These are phyloP conservation scores for Gulo gulo DNA, from an alignment of 2,113 vertebrate genomes.

Conservation along the genomic window DNA sequence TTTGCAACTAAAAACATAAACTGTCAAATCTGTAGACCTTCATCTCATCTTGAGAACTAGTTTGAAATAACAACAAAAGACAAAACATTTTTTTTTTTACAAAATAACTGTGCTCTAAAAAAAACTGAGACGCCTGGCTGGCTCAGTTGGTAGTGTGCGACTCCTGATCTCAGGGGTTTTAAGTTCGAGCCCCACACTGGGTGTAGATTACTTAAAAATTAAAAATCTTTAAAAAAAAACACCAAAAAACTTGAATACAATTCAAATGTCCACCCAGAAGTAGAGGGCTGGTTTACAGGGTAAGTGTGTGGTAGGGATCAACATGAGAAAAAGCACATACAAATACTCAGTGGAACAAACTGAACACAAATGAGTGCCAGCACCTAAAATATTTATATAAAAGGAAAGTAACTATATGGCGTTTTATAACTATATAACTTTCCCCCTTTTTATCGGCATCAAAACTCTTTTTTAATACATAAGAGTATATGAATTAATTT, in stretches of 20 bases:
- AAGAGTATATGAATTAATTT: neutral
- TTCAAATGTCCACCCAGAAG: neutral
- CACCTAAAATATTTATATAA: neutral
- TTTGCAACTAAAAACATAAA: neutral
- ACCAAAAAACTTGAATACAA: neutral
- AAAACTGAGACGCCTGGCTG: neutral
- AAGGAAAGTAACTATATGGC: neutral
- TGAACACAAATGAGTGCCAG: neutral
- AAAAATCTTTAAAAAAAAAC: neutral
- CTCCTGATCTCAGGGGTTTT: neutral
- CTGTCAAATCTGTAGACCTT: neutral
- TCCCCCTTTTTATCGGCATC: neutral
- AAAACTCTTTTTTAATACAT: conserved; percentile 20
- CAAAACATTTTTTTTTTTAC: neutral
- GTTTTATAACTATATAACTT: neutral
- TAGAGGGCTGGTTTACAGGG: neutral
- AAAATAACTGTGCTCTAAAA: neutral
- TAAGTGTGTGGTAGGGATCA: neutral
- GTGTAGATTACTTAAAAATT: neutral
- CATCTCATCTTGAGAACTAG: neutral
- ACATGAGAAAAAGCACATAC: neutral
- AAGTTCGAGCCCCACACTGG: neutral
- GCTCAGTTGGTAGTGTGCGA: neutral
- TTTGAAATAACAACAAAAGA: neutral
- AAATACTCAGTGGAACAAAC: neutral